phyloP scores from a whole-genome alignment of 2,113 vertebrate species.

The Albula goreensis region DNA sequence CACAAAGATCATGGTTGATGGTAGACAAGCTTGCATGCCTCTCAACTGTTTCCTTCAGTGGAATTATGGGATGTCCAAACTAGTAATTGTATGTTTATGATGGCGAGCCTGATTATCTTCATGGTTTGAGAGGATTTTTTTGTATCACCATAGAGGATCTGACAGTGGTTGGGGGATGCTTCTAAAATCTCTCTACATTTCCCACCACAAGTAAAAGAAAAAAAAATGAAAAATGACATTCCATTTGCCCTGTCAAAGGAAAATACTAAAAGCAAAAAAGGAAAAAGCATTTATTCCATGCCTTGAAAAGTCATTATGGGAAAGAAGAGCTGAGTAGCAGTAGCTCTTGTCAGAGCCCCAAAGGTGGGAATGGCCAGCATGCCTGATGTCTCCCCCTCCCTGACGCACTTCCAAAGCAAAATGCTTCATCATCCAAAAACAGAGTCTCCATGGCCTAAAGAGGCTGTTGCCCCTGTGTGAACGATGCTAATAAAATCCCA shows the following conservation, averaged over 20 bases:
- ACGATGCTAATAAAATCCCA: conserved; percentile 18
- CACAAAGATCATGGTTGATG: neutral
- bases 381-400: conserved; percentile 23
- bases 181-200: neutral
- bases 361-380: conserved; percentile 17
- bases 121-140: too few relatives aligned
- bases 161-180: too few relatives aligned
- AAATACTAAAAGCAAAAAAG: neutral
- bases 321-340: conserved; percentile 13
- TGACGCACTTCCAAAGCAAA: conserved; percentile 25
- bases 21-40: neutral
- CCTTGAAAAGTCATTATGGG: conserved; percentile 36
- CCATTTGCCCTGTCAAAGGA: conserved; percentile 4
- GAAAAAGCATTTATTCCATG: neutral
- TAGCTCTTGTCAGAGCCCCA: neutral
- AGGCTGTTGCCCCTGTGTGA: conserved; percentile 18
- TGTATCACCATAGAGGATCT: too few relatives aligned
- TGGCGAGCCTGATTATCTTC: too few relatives aligned
- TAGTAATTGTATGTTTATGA: neutral
- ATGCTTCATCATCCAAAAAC: conserved; percentile 32
- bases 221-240: neutral
- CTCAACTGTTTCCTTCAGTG: too few relatives aligned
- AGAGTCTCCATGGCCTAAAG: conserved; percentile 23
- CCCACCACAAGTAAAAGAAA: neutral
- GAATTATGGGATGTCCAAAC: too few relatives aligned